Base-by-base conservation (phyloP, 2,888 invertebrate species). In the Hydropsyche betteni region DNA sequence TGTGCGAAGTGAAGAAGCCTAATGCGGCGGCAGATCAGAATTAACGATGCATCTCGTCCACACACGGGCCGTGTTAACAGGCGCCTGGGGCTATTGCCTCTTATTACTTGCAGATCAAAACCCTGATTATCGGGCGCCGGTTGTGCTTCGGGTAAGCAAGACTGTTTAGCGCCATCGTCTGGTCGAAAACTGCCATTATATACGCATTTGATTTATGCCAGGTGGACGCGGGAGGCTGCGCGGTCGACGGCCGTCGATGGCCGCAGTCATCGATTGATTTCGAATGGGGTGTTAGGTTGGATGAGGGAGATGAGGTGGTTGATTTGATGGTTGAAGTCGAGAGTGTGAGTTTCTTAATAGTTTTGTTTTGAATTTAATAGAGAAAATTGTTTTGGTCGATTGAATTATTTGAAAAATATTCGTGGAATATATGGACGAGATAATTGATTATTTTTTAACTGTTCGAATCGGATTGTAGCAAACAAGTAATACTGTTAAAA, bases 11-110 rank as follows among this genome's bases (percentile, higher is more conserved):
- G 72, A 72, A 58, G 72, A 24, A 72, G 72, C 72, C 50, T 55
- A 72, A 72, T 72, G 72, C 72, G 58, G 61, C 55, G 38, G 55
- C 36, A 72, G 72, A 72, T 72, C 72, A 44, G 58, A 72, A 72
- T 72, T 72, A 72, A 72, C 58, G 72, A 72, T 61, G 58, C 58
- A 72, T 72, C 72, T 72, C 52, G 70, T 50, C 52, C 52, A 24
- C 8, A 33, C 16, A 61, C 10, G 61, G 61, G 61, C 24, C 64
- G 64, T 14, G 70, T 52, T 70, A 70, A 70, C 72, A 72, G 72
- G 61, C 38, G 72, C 72, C 72, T 33, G 36, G 24, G 72, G 72
- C 72, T 16, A 61, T 72, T 72, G 72, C 58, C 72, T 72, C 70
- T 72, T 72, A 72, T 72, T 72, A 58, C 52, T 53, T 50, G 51